Percentiles rank a stretch among this genome's conserved stretches.
Conservation (phyloP, 2,113 vertebrate genomes). For the Platysteira castanea region DNA sequence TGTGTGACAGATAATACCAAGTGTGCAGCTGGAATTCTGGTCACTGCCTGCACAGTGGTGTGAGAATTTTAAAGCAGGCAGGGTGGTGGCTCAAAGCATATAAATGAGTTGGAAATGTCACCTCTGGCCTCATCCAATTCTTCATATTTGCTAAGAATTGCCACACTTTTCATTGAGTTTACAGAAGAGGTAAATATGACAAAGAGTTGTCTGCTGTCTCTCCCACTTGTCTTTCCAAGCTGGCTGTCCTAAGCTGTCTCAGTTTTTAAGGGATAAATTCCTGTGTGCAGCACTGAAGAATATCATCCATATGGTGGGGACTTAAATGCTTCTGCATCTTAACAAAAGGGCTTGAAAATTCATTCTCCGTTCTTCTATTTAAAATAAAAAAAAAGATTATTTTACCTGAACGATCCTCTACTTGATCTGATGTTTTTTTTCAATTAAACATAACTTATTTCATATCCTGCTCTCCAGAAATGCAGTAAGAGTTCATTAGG, state of each 20-base stretch:
- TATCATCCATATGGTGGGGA: neutral
- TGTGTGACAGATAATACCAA: neutral
- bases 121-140: neutral
- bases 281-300: neutral
- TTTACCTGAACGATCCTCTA: neutral
- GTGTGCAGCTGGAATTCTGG: neutral
- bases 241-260: neutral
- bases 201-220: neutral
- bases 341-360: neutral
- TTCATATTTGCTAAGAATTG: neutral
- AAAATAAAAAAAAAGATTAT: neutral
- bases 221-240: neutral
- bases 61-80: neutral
- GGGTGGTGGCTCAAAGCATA: neutral
- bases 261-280: neutral
- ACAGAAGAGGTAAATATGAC: neutral
- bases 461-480: neutral
- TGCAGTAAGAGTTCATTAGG: neutral
- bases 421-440: neutral
- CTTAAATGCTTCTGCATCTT: neutral
- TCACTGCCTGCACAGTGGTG: neutral
- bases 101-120: neutral
- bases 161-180: neutral
- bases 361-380: neutral
- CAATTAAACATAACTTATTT: neutral